These are phyloP conservation scores for Amaurobius ferox DNA, from an alignment of 2,888 invertebrate species.

Conservation along the genomic window DNA sequence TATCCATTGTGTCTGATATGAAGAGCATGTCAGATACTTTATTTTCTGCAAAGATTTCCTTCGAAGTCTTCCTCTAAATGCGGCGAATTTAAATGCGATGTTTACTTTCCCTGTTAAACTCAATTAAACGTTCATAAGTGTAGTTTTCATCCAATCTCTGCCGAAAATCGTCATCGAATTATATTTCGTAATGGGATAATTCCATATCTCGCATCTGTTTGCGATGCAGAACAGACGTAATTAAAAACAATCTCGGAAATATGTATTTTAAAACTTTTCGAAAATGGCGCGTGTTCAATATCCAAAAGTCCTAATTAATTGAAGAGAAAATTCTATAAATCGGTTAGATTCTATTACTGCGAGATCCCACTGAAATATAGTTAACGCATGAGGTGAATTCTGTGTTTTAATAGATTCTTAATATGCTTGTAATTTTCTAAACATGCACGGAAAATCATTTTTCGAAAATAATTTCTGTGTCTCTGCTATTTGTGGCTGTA, in stretches of 20 bases:
- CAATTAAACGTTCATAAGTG: neutral
- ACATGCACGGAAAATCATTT: too few relatives aligned
- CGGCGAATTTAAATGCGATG: neutral
- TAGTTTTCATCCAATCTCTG: constrained; percentile 1
- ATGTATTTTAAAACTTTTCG: neutral
- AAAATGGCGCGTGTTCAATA: neutral
- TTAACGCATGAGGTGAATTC: too few relatives aligned
- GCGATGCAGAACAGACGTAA: neutral
- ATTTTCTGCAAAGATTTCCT: too few relatives aligned
- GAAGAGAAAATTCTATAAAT: neutral
- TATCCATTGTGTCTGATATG: too few relatives aligned
- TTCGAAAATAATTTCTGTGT: too few relatives aligned
- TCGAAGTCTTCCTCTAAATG: too few relatives aligned
- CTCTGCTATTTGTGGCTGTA: too few relatives aligned
- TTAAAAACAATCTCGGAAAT: constrained; percentile 7
- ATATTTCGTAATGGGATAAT: neutral
- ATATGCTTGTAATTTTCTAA: too few relatives aligned
- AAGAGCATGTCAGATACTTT: too few relatives aligned
- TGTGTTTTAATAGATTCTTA: too few relatives aligned
- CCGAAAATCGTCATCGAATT: neutral
- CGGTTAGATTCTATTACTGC: too few relatives aligned
- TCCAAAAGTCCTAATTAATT: neutral
- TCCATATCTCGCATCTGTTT: neutral
- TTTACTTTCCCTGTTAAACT: constrained; percentile 6
- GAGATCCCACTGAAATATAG: too few relatives aligned